Conservation (phyloP, 2,113 vertebrate species). For the Anolis carolinensis region DNA sequence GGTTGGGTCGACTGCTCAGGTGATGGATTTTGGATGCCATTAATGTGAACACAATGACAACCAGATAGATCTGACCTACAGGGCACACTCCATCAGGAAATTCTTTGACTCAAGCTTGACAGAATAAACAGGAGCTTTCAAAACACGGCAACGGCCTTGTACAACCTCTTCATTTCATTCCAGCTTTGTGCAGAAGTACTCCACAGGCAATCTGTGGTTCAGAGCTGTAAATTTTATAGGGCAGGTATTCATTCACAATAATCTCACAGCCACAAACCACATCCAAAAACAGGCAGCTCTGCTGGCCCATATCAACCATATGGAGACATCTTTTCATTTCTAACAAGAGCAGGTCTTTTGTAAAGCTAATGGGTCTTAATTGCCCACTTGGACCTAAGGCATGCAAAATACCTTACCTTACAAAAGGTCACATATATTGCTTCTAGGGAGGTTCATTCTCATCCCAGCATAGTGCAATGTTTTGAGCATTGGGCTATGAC, state of each 20-base stretch:
- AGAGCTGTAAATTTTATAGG: background rate
- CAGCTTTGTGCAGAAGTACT: background rate
- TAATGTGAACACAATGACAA: background rate
- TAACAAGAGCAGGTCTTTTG: background rate
- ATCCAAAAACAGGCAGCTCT: no score
- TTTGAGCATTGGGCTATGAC: no score
- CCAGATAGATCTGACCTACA: no score
- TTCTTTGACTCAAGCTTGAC: no score
- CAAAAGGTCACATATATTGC: no score
- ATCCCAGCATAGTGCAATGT: no score
- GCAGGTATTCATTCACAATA: background rate
- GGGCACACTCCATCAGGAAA: no score
- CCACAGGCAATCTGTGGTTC: background rate
- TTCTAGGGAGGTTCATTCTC: no score
- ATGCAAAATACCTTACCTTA: background rate
- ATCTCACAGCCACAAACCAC: background rate
- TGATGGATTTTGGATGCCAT: background rate
- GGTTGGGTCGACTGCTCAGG: background rate
- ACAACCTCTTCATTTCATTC: background rate
- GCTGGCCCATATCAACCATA: background rate
- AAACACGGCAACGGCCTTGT: background rate
- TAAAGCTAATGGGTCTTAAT: background rate
- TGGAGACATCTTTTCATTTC: background rate
- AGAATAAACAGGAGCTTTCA: background rate
- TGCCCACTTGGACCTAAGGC: background rate